Evolutionary conservation across 1,140 invertebrate species (phyloP).

Genomic region (Saccostrea glomerata): DNA sequence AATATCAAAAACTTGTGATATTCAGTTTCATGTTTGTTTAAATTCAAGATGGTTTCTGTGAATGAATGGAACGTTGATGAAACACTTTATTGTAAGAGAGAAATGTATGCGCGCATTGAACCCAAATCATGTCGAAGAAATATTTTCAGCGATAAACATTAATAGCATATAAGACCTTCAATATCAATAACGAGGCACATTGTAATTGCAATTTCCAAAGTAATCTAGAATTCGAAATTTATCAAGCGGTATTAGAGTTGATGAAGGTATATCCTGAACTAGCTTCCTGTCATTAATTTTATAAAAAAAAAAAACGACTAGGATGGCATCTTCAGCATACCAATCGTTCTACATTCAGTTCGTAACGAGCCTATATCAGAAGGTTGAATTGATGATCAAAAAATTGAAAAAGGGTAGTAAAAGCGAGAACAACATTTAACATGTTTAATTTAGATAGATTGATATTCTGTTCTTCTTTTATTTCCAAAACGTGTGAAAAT

Average conservation of each 20-base stretch:
- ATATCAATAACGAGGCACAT: constrained; percentile 2
- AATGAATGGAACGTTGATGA: too few species aligned
- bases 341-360: not conserved
- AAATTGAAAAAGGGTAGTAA: not conserved
- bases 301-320: not conserved
- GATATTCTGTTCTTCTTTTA: not conserved
- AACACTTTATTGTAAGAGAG: not conserved
- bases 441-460: not conserved
- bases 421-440: not conserved
- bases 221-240: not conserved
- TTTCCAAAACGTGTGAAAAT: too few species aligned
- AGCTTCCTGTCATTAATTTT: not conserved
- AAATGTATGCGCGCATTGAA: not conserved
- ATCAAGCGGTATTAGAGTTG: not conserved
- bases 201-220: constrained; percentile 3
- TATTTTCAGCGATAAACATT: not conserved
- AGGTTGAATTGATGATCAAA: not conserved
- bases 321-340: not conserved
- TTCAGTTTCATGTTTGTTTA: too few species aligned
- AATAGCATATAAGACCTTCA: not conserved
- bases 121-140: not conserved
- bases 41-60: too few species aligned
- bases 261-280: not conserved
- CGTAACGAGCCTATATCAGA: not conserved
- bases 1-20: too few species aligned